Conservation (phyloP, 2,888 invertebrate genomes). For the Oegoconia quadripuncta region DNA sequence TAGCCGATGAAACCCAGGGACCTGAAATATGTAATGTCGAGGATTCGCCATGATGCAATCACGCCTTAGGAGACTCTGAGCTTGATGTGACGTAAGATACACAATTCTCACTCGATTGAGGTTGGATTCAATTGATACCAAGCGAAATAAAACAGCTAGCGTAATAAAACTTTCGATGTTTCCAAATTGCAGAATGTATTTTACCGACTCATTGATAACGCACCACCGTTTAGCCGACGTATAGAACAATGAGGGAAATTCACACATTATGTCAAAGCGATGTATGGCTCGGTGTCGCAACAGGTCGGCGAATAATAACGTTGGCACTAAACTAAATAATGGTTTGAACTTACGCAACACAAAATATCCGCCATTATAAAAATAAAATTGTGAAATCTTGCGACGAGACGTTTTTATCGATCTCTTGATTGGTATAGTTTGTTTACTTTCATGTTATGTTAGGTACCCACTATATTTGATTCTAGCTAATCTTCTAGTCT, state of each 20-base stretch:
- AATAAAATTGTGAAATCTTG: no score
- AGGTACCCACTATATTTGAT: no score
- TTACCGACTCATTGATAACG: conserved; percentile 11
- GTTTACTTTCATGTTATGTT: no score
- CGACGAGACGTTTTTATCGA: no score
- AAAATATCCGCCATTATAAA: no score
- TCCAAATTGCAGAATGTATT: conserved; percentile 4
- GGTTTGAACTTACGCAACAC: conserved; percentile 13
- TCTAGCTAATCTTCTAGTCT: no score
- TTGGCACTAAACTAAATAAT: conserved; percentile 14
- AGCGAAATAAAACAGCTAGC: conserved; percentile 4
- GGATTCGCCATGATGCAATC: conserved; percentile 2
- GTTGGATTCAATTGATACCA: conserved; percentile 15
- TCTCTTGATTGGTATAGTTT: no score
- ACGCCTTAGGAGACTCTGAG: conserved; percentile 2
- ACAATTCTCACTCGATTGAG: no score
- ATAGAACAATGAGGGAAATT: conserved; percentile 38
- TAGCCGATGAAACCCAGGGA: neutral
- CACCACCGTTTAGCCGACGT: conserved; percentile 3
- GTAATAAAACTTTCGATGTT: neutral
- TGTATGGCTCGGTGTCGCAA: conserved; percentile 11
- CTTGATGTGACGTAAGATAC: conserved; percentile 11
- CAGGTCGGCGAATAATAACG: conserved; percentile 10
- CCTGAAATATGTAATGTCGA: conserved; percentile 10
- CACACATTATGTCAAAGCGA: conserved; percentile 36